Conservation (phyloP, 2,797 vertebrate species). For the Sebastes melanostomus region DNA sequence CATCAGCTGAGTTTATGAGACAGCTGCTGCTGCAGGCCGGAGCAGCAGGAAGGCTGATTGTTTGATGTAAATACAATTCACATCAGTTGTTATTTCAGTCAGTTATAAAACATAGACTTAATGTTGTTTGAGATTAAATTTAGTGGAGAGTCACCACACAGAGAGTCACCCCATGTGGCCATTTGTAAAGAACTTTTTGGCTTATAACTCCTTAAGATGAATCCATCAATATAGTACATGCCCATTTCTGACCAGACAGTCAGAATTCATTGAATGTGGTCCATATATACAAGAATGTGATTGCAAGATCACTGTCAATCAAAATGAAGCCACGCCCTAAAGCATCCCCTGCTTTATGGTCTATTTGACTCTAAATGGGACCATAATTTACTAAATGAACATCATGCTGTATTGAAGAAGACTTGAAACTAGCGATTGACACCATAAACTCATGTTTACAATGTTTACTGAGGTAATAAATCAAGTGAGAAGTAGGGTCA, state of each 20-base stretch:
- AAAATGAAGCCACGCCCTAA: rapidly evolving
- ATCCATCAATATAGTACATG: not conserved
- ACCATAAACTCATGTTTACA: too few species aligned
- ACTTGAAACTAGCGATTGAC: too few species aligned
- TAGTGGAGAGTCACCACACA: not conserved
- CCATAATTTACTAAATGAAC: too few species aligned
- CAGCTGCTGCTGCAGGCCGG: not conserved
- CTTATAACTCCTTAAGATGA: not conserved
- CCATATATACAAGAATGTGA: not conserved
- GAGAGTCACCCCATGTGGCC: not conserved
- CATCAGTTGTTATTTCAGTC: not conserved
- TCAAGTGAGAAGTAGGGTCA: too few species aligned
- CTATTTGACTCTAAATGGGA: too few species aligned
- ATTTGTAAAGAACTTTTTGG: not conserved
- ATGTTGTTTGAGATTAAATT: not conserved
- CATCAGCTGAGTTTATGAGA: not conserved
- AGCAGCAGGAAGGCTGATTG: not conserved
- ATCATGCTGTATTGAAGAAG: too few species aligned
- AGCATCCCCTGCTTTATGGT: too few species aligned
- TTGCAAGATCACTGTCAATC: too few species aligned
- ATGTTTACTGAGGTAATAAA: too few species aligned
- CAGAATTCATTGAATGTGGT: not conserved
- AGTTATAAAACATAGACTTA: not conserved
- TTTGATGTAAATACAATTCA: not conserved
- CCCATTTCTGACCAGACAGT: not conserved